phyloP scores from a whole-genome alignment of 1,140 invertebrate species.

The Planococcus citri region DNA sequence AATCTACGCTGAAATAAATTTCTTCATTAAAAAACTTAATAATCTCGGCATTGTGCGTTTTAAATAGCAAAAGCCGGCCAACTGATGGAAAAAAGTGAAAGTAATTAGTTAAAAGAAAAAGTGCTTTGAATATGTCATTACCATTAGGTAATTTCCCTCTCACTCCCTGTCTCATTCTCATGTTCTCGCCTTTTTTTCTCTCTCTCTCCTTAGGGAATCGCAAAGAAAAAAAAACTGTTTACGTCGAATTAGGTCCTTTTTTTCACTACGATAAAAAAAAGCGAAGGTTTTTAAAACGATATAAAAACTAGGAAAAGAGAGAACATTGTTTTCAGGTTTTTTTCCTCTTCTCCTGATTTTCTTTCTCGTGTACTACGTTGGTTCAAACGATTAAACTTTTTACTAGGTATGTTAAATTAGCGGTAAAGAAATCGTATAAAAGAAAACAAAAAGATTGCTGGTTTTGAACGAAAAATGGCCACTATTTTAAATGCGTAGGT shows the following conservation, averaged over 20 bases:
- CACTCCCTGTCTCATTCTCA: no score
- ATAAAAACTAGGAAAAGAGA: background rate
- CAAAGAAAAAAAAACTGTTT: no score
- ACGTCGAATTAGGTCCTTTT: background rate
- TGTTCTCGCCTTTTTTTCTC: no score
- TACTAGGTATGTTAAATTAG: background rate
- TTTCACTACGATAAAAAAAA: no score
- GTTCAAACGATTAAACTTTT: conserved; percentile 2
- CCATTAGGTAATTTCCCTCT: background rate
- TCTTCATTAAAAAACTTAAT: no score
- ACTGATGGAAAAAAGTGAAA: background rate
- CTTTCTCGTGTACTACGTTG: no score
- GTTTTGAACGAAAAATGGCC: background rate
- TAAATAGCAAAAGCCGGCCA: background rate
- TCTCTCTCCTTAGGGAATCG: no score
- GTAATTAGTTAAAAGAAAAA: background rate
- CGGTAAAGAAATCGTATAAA: background rate
- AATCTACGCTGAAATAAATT: no score
- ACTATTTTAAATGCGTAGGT: background rate
- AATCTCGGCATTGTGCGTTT: background rate
- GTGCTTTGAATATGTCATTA: background rate
- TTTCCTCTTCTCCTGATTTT: no score
- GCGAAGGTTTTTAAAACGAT: background rate
- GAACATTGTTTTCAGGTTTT: background rate
- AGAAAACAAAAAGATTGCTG: background rate